Evolutionary conservation across 1,140 invertebrate genomes (phyloP), one percentile per base, ranked within the genome.

Genomic region (Trichonephila clavata): DNA sequence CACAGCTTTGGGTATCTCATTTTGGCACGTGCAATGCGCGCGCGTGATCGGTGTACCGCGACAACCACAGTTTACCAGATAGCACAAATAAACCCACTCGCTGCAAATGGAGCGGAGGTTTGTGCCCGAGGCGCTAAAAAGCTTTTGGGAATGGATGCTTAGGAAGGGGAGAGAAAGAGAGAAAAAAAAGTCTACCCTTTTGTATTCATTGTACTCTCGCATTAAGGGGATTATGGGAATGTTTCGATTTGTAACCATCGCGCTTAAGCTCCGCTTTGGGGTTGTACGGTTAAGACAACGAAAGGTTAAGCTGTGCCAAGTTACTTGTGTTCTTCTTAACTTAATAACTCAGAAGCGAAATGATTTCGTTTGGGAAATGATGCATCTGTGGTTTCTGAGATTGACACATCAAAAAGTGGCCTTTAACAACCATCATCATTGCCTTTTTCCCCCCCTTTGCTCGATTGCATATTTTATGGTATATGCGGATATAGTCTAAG

Each of bases 171-270:
- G 81, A 20, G 50, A 10, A 39, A 63, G 60, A 63, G 50, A 50
- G n/a, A n/a, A n/a, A 50, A 50, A 50, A 50, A 60, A 24, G 16
- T 84, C 50, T 60, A 65, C 60, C 86, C 80, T 59, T 84, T 92
- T 84, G 71, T 90, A 90, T 59, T 90, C 57, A 59, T 57, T 83
- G 77, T 65, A 84, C n/a, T 63, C 90, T 63, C 59, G 90, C 60
- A 84, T 92, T 84, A 68, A 92, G 77, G 24, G 77, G 90, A 92
- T 92, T 92, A 92, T 59, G 39, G 61, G 32, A 83, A 57, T 84
- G 90, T 92, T 92, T 84, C 90, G 90, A 92, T 92, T 92, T 92
- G 90, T 92, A 91, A 32, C 88, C 24, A 24, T 77, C n/a, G 16
- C 71, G 24, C 71, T 39, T 39, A 77, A 77, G 32, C 27, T 77